Conservation (phyloP, 2,797 vertebrate species). For the Squalus acanthias region DNA sequence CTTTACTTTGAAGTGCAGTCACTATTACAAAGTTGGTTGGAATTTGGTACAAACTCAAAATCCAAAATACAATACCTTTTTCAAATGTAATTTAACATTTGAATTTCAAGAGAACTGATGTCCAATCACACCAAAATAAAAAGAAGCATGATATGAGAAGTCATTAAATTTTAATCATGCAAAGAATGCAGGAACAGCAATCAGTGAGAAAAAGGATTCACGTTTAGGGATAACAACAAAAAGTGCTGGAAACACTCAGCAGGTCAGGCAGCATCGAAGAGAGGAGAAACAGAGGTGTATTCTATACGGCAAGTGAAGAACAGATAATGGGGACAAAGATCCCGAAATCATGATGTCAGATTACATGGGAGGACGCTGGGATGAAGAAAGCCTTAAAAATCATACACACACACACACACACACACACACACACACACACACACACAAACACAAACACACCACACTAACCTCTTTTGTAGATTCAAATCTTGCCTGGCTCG, state of each 20-base stretch:
- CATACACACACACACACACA: neutral
- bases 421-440: no score
- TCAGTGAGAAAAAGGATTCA: neutral
- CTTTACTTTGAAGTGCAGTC: neutral
- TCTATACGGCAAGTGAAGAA: neutral
- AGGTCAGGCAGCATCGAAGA: no score
- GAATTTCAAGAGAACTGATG: no score
- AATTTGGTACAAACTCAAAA: neutral
- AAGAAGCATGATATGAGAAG: neutral
- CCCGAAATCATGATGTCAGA: neutral
- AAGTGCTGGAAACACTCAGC: no score
- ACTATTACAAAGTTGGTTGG: neutral
- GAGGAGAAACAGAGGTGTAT: neutral
- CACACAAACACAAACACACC: constrained; percentile 41
- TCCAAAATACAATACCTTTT: neutral
- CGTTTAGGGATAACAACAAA: neutral
- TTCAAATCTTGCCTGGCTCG: constrained; percentile 73
- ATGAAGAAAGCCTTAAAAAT: neutral
- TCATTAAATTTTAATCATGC: neutral
- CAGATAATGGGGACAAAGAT: neutral
- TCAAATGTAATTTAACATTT: neutral
- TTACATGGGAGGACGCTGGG: neutral
- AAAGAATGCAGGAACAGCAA: neutral
- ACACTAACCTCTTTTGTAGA: constrained; percentile 73
- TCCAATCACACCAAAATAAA: neutral